These are phyloP conservation scores for Gallinago solitaria DNA, from an alignment of 2,797 vertebrate species.

Conservation along the genomic window DNA sequence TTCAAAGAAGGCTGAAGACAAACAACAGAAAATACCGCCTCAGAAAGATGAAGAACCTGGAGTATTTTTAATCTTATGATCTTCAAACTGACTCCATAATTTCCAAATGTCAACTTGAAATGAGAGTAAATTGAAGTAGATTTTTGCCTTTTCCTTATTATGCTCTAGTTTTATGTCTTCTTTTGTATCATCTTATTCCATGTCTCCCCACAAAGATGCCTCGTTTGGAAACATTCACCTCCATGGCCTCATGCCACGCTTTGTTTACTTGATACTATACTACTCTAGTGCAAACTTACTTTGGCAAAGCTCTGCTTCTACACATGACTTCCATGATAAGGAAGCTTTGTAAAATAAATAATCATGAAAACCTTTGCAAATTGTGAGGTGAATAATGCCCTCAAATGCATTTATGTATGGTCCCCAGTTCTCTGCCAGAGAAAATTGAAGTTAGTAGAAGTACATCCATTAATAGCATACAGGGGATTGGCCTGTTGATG, in stretches of 20 bases:
- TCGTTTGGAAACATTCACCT: not conserved
- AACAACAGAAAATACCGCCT: not conserved
- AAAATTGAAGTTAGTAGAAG: not conserved
- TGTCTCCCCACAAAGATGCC: not conserved
- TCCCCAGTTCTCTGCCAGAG: not conserved
- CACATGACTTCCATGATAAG: not conserved
- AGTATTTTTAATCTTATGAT: slow-evolving; percentile 5
- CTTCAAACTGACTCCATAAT: not conserved
- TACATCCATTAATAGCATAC: not conserved
- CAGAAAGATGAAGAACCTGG: not conserved
- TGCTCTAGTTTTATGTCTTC: not conserved
- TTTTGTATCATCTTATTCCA: not conserved
- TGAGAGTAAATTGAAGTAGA: not conserved
- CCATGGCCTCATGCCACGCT: not conserved
- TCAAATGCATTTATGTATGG: not conserved
- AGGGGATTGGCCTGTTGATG: not conserved
- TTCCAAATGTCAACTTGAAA: not conserved
- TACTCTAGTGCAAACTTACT: not conserved
- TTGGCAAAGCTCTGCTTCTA: slow-evolving; percentile 3
- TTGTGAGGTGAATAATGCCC: not conserved
- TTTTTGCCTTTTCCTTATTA: not conserved
- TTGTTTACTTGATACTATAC: slow-evolving; percentile 12
- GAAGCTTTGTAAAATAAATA: not conserved
- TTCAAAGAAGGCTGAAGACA: not conserved
- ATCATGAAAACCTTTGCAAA: not conserved